These are phyloP conservation scores for Egretta garzetta DNA, from an alignment of 2,113 vertebrate genomes.

Conservation along the genomic window DNA sequence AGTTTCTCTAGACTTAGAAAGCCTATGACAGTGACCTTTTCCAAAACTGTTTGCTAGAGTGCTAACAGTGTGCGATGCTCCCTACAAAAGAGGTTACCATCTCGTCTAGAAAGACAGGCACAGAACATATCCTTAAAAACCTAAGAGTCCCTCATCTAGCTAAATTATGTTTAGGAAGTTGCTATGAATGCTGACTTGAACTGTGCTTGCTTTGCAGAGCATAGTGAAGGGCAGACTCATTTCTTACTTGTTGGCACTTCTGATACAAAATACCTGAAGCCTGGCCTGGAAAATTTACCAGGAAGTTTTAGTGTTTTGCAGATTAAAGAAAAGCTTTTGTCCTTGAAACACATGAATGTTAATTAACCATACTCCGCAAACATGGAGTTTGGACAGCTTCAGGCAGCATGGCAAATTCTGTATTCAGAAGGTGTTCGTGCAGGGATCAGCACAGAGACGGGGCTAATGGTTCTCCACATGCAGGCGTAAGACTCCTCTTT, in stretches of 20 bases:
- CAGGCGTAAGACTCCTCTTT: neutral
- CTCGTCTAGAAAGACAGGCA: neutral
- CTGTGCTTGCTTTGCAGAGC: neutral
- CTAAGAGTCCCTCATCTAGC: neutral
- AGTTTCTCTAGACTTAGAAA: neutral
- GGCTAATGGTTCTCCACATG: accelerated
- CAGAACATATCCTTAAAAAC: neutral
- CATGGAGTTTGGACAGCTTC: neutral
- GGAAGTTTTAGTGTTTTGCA: neutral
- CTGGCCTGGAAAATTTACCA: neutral
- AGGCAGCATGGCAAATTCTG: neutral
- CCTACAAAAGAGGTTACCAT: neutral
- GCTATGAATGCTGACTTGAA: neutral
- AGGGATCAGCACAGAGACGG: neutral
- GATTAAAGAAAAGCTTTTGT: neutral
- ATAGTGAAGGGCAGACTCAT: neutral
- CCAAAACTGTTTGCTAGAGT: neutral
- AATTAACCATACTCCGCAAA: neutral
- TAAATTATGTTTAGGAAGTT: neutral
- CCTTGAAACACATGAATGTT: neutral
- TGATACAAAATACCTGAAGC: neutral
- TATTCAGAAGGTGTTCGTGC: neutral
- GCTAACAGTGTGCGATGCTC: neutral
- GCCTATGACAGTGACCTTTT: neutral
- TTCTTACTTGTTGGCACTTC: neutral